phyloP scores from a whole-genome alignment of 2,797 vertebrate species.

The Fistularia commersonii region DNA sequence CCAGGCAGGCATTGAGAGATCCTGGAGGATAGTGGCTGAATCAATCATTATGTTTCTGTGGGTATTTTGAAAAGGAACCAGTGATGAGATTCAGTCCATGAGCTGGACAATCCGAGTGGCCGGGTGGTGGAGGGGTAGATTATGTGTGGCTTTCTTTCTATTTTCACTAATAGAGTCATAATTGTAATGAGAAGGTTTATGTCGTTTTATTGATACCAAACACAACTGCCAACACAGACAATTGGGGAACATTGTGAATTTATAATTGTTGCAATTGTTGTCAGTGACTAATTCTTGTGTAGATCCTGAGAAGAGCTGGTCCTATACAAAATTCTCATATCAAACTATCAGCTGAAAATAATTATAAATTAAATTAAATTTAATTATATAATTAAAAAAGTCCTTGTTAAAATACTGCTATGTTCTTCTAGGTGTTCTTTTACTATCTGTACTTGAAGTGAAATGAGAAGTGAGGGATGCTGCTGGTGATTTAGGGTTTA shows the following conservation, averaged over 20 bases:
- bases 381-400: not conserved
- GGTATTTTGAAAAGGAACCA: slow-evolving; percentile 87
- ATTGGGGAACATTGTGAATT: not conserved
- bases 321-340: too few species aligned
- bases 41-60: slow-evolving; percentile 86
- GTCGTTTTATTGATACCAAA: slow-evolving; percentile 18
- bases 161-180: slow-evolving; percentile 42
- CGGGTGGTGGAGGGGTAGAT: not conserved
- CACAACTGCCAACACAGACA: slow-evolving; percentile 14
- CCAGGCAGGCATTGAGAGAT: slow-evolving; percentile 87
- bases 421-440: too few species aligned
- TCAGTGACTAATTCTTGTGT: not conserved
- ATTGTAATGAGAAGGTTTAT: slow-evolving; percentile 29
- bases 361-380: not conserved
- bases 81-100: slow-evolving; percentile 89
- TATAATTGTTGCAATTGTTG: not conserved
- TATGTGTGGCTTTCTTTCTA: not conserved
- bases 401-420: not conserved
- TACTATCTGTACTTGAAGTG: too few species aligned
- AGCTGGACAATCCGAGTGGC: slow-evolving; percentile 52
- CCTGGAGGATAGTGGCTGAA: slow-evolving; percentile 88
- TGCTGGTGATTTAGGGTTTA: too few species aligned
- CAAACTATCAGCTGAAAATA: too few species aligned
- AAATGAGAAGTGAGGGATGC: too few species aligned
- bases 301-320: too few species aligned